Evolutionary conservation across 2,797 vertebrate genomes (phyloP).

Genomic region (Arremon aurantiirostris): DNA sequence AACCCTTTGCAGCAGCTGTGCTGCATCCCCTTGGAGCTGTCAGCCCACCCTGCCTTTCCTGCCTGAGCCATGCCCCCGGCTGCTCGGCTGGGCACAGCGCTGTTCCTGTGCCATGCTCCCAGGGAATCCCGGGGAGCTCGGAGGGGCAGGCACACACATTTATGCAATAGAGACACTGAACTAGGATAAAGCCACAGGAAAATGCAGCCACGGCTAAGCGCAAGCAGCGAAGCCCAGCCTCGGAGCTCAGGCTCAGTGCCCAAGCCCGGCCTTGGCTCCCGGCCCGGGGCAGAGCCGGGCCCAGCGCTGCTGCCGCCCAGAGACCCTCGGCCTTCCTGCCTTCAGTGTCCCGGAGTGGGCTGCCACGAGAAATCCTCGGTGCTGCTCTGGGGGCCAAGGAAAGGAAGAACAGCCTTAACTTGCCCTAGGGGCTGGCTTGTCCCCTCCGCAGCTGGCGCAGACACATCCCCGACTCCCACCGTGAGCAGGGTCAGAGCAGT

Average conservation of each 20-base stretch:
- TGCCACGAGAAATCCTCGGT: not conserved
- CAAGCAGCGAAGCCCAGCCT: not conserved
- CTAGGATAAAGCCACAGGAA: not conserved
- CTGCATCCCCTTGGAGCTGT: fast-evolving
- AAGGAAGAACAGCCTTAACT: not conserved
- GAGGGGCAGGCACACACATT: not conserved
- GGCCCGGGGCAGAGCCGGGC: not conserved
- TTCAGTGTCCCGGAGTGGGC: too few species aligned
- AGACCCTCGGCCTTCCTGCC: not conserved
- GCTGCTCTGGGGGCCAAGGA: not conserved
- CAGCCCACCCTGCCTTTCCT: not conserved
- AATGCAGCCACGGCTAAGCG: not conserved
- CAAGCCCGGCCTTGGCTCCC: not conserved
- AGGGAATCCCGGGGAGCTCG: not conserved
- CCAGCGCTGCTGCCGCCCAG: not conserved
- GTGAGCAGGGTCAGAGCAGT: fast-evolving
- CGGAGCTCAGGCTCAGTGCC: not conserved
- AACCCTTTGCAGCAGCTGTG: not conserved
- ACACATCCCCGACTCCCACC: not conserved
- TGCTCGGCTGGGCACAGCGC: fast-evolving
- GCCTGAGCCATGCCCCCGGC: not conserved
- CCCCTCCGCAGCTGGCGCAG: not conserved
- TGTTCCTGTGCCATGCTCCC: fast-evolving
- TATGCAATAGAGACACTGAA: not conserved
- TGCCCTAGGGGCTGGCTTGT: fast-evolving